Evolutionary conservation across 1,140 invertebrate genomes (phyloP), one percentile per base, ranked within the genome.

Genomic region (Hycleus cichorii): DNA sequence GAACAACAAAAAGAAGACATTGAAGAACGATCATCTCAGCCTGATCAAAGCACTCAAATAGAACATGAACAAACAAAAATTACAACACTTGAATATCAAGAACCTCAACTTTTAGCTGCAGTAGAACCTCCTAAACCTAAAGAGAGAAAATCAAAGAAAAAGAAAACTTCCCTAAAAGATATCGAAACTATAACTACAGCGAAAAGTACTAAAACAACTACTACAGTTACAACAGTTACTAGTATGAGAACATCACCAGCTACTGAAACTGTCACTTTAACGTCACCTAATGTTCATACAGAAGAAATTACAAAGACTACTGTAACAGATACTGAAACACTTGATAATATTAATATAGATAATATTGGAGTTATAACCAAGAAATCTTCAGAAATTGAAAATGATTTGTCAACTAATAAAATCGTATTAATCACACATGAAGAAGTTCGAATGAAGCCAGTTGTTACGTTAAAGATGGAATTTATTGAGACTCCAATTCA

Each of bases 381-480:
- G 47, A 32, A 51, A 55, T 43, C 12, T 44, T 10, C 39, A 24
- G 6, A 45, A 44, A 11, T 39, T 7, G 44, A 55, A 45, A 47
- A 43, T 10, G 1, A 39, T 32, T 9, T 18, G 3, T n/a, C 47
- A 27, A 82, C 81, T 40, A 79, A 77, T 60, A 85, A 81, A 66
- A 79, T 85, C 50, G 80, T 83, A 59, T 69, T 86, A 24, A 84
- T 85, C 53, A 84, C 83, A 38, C 83, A 85, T 55, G 83, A 85
- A 75, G 82, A 84, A 73, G 79, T 82, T 54, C 80, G 79, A 75
- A 75, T 83, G 68, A 80, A 81, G 59, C 82, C 83, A 27, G 78
- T 84, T 8, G 75, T 83, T 68, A 80, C 81, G 61, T 72, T 84
- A 32, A 83, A 83, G 76, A 78, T 84, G 68, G 77, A 79, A 64